Conservation (phyloP, 2,113 vertebrate species). For the Grallaria varia region DNA sequence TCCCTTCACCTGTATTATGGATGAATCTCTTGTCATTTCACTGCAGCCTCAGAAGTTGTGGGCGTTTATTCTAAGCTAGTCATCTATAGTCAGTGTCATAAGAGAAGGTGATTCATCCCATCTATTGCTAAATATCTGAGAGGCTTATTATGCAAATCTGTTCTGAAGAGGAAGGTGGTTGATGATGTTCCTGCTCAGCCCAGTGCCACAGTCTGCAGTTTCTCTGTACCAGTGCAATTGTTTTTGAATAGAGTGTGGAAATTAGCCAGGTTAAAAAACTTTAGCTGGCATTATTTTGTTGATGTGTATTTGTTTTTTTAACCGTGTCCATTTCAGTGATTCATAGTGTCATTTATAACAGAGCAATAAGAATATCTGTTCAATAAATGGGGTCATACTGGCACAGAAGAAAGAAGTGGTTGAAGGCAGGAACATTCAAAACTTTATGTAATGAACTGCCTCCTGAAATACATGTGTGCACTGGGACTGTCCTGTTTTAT, state of each 20-base stretch:
- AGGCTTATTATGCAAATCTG: not conserved
- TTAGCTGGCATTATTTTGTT: not conserved
- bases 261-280: not conserved
- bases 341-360: not conserved
- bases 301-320: not conserved
- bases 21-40: not conserved
- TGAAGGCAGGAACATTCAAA: not conserved
- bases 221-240: not conserved
- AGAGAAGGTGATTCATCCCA: constrained; percentile 29
- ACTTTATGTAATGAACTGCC: not conserved
- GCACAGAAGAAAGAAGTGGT: not conserved
- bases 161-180: not conserved
- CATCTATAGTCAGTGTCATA: constrained; percentile 21
- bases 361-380: not conserved
- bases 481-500: not conserved
- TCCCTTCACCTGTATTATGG: not conserved
- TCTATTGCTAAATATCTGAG: constrained; percentile 19
- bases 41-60: not conserved
- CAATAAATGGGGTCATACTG: not conserved
- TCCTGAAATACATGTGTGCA: not conserved
- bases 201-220: not conserved
- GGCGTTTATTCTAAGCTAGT: not conserved
- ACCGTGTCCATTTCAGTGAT: not conserved
- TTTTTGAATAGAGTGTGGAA: not conserved
- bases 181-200: not conserved